Evolutionary conservation across 2,888 invertebrate genomes (phyloP).

Genomic region (Schizotus pectinicornis): DNA sequence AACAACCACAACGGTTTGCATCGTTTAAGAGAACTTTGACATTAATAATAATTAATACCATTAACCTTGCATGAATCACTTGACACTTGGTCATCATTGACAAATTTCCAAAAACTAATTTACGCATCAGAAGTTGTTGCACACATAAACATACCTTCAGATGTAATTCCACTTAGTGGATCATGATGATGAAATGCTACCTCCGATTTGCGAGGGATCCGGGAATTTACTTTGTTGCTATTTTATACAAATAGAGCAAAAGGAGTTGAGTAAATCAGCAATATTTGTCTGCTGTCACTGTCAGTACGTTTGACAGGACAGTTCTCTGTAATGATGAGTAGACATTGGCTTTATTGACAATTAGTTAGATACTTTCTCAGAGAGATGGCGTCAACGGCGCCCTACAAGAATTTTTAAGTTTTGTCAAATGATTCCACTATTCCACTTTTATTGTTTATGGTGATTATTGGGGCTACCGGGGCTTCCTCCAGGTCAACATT

Average conservation of each 20-base stretch:
- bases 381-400: not conserved
- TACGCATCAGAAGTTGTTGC: slow-evolving; percentile 16
- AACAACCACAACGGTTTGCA: slow-evolving; percentile 38
- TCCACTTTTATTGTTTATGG: no score
- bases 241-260: slow-evolving; percentile 18
- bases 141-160: slow-evolving; percentile 12
- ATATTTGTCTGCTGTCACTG: slow-evolving; percentile 24
- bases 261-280: slow-evolving; percentile 21
- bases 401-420: no score
- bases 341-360: not conserved
- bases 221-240: slow-evolving; percentile 8
- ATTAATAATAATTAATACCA: slow-evolving; percentile 51
- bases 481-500: no score
- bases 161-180: slow-evolving; percentile 9
- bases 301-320: slow-evolving; percentile 17
- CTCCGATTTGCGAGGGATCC: not conserved
- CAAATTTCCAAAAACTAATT: slow-evolving; percentile 32
- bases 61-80: slow-evolving; percentile 54
- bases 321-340: not conserved
- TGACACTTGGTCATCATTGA: slow-evolving; percentile 46
- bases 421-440: no score
- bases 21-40: slow-evolving; percentile 46
- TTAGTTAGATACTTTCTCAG: not conserved
- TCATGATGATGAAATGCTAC: slow-evolving; percentile 13
- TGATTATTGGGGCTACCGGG: no score